Evolutionary conservation across 2,888 invertebrate genomes (phyloP).

Genomic region (Xiphydria camelus): DNA sequence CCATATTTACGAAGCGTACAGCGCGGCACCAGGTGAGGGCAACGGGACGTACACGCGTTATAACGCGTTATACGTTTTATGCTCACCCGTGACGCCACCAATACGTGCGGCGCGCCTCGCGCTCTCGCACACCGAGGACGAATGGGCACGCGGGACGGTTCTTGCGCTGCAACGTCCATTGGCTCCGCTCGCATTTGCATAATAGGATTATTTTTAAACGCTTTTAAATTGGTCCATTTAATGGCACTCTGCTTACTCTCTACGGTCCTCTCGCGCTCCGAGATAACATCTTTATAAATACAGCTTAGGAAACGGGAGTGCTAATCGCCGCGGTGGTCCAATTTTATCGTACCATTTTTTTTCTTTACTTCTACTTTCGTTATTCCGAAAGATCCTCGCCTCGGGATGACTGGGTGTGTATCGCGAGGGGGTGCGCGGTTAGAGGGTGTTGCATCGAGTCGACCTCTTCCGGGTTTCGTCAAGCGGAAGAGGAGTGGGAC

Average conservation of each 20-base stretch:
- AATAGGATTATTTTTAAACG: slow-evolving; percentile 21
- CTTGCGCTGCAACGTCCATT: not conserved
- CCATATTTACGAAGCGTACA: slow-evolving; percentile 27
- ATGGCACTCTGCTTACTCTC: slow-evolving; percentile 3
- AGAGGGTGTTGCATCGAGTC: too few relatives aligned
- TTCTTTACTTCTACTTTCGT: not conserved
- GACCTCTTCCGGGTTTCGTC: too few relatives aligned
- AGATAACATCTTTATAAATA: slow-evolving; percentile 3
- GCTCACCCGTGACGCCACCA: slow-evolving; percentile 17
- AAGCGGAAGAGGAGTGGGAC: too few relatives aligned
- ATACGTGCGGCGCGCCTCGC: too few relatives aligned
- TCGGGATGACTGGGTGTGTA: too few relatives aligned
- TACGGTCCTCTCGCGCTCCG: not conserved
- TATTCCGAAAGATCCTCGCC: not conserved
- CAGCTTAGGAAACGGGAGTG: slow-evolving; percentile 1
- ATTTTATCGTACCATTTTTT: not conserved
- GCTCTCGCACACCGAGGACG: too few relatives aligned
- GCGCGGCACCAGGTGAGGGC: slow-evolving; percentile 23
- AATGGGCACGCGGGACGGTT: too few relatives aligned
- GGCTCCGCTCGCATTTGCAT: slow-evolving; percentile 6
- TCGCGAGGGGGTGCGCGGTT: too few relatives aligned
- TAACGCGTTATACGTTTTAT: slow-evolving; percentile 32
- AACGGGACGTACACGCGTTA: slow-evolving; percentile 25
- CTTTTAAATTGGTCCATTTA: slow-evolving; percentile 16
- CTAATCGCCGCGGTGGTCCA: not conserved